Base-by-base conservation (phyloP, 2,888 invertebrate genomes). In the Phaedon cochleariae region DNA sequence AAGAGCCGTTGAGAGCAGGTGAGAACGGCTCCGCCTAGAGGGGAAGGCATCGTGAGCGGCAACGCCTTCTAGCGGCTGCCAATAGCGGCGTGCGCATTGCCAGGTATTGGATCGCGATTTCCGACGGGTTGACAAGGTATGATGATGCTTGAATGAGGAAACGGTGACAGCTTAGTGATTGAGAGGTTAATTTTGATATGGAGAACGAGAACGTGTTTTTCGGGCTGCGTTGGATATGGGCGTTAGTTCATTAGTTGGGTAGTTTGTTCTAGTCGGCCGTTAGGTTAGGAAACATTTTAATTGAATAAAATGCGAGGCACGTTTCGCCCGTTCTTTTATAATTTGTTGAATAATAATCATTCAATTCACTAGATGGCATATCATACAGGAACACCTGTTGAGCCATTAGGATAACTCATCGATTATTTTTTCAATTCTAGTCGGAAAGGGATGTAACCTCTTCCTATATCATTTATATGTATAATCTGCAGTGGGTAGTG, bases 11-110 rank as follows among this genome's bases (percentile, higher is more conserved):
- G 70, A 67, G 62, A 68, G 71, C 78, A 78, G 79, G 78, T 79
- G 76, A 77, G 76, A 73, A 68, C 62, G 67, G 72, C 74, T 77
- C 80, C 80, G 74, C 78, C 79, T 71, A 65, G 62, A 59, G 72
- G 72, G 76, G 77, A 65, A 59, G 77, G 76, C 51, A 46, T 63
- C 52, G 65, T 65, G 62, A 71, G 22, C 18, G 68, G 70, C 66
- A 60, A 77, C 79, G 76, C 80, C 79, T 74, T 70, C 72, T 63
- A 70, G 72, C 59, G 52, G 59, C 65, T 68, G 67, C 76, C 76
- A 76, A 75, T 77, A 65, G 70, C 46, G 59, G 31, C 60, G 68
- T 9, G 48, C 48, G 65, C 62, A 60, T n/a, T n/a, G n/a, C n/a
- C n/a, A 58, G 59, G 63, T 64, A 62, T 57, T 58, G 66, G 65